These are phyloP conservation scores for Pangasius djambal DNA, from an alignment of 2,797 vertebrate species.

Conservation along the genomic window DNA sequence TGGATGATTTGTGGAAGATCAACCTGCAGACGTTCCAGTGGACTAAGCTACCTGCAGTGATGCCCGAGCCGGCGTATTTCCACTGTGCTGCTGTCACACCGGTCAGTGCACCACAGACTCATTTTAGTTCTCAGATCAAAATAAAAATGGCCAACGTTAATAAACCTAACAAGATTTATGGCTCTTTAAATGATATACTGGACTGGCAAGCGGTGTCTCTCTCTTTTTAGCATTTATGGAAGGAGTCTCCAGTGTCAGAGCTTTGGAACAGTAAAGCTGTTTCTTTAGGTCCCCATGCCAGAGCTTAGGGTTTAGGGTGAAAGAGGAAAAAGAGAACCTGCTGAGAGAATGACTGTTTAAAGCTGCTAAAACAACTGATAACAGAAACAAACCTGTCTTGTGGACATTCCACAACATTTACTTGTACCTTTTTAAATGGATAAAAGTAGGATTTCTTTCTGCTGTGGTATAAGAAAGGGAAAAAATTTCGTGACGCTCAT, in stretches of 20 bases:
- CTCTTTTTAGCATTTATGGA: neutral
- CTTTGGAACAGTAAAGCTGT: neutral
- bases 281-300: neutral
- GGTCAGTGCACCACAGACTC: slow-evolving; percentile 72
- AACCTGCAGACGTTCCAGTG: slow-evolving; percentile 93
- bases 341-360: too few species aligned
- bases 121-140: neutral
- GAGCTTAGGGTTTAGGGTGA: neutral
- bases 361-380: too few species aligned
- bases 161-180: neutral
- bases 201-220: neutral
- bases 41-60: slow-evolving; percentile 89
- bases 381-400: too few species aligned
- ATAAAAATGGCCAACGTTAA: neutral
- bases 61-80: slow-evolving; percentile 98
- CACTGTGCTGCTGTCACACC: slow-evolving; percentile 98
- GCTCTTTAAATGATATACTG: neutral
- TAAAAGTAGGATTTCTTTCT: too few species aligned
- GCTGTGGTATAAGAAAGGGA: too few species aligned
- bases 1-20: slow-evolving; percentile 95
- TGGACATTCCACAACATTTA: too few species aligned
- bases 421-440: too few species aligned
- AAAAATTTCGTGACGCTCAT: too few species aligned
- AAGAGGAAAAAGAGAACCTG: too few species aligned
- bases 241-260: neutral